A percentile compares a stretch with the other conserved stretches of the same genome.
Evolutionary conservation across 2,797 vertebrate genomes (phyloP).

Genomic region (Astyanax mexicanus): DNA sequence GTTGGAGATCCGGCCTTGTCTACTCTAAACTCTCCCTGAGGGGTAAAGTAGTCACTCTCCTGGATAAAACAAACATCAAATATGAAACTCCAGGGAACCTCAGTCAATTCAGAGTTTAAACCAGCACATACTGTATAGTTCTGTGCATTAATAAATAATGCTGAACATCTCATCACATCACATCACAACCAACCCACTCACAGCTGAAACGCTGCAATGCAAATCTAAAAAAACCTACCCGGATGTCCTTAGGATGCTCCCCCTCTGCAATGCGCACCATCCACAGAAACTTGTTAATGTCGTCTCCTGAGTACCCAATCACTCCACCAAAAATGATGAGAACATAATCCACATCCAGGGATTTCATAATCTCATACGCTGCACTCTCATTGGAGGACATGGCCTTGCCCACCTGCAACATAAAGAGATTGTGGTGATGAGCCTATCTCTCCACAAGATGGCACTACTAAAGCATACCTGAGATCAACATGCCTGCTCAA

Average conservation of each 20-base stretch:
- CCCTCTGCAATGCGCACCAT: constrained; percentile 99
- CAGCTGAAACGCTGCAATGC: neutral
- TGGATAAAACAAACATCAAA: constrained; percentile 60
- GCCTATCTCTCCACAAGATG: constrained; percentile 36
- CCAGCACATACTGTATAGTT: too few species aligned
- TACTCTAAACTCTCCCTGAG: constrained; percentile 97
- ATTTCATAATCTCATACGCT: constrained; percentile 96
- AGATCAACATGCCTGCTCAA: neutral
- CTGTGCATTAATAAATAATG: neutral
- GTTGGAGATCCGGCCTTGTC: constrained; percentile 98
- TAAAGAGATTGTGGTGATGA: neutral
- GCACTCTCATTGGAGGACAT: constrained; percentile 99
- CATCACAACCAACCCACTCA: neutral
- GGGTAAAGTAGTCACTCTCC: constrained; percentile 99
- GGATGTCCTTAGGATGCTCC: constrained; percentile 98
- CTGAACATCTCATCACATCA: neutral
- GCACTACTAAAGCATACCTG: neutral
- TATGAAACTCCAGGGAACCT: neutral
- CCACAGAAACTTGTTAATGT: constrained; percentile 99
- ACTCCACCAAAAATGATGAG: constrained; percentile 98
- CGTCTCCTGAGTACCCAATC: constrained; percentile 97
- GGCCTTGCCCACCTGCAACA: constrained; percentile 71
- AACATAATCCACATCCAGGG: constrained; percentile 98
- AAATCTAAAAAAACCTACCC: constrained; percentile 80
- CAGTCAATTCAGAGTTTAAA: too few species aligned